These are phyloP conservation scores for Trinorchestia longiramus DNA, from an alignment of 1,140 invertebrate genomes.

Conservation along the genomic window DNA sequence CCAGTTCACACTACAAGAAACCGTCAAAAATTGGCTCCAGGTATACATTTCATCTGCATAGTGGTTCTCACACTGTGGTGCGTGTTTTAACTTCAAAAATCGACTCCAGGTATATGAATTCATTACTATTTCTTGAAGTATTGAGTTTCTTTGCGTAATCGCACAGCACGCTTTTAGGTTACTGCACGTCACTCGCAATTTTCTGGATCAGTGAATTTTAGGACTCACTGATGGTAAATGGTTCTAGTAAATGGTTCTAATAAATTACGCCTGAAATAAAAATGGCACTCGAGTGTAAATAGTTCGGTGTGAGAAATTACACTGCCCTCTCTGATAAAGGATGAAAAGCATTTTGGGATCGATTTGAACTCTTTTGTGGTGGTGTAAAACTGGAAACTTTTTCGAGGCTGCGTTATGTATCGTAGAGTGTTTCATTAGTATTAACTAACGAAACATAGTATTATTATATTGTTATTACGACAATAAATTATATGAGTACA, in stretches of 20 bases:
- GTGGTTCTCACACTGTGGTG: background rate
- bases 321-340: too few species aligned
- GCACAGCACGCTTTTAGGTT: background rate
- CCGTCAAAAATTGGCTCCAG: background rate
- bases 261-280: background rate
- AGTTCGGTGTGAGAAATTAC: background rate
- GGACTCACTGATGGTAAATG: background rate
- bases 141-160: background rate
- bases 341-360: too few species aligned
- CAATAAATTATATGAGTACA: too few species aligned
- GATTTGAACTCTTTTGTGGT: too few species aligned
- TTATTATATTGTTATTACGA: too few species aligned
- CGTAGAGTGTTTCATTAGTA: too few species aligned
- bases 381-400: too few species aligned
- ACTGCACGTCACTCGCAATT: background rate
- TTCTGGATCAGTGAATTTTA: too few species aligned
- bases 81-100: background rate
- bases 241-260: background rate
- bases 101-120: background rate
- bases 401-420: too few species aligned
- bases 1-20: background rate
- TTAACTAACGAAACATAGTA: too few species aligned
- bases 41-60: slow-evolving; percentile 3
- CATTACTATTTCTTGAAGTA: background rate
- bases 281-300: background rate